Base-by-base conservation (phyloP, 2,888 invertebrate species). In the Amblyjoppa proteus region DNA sequence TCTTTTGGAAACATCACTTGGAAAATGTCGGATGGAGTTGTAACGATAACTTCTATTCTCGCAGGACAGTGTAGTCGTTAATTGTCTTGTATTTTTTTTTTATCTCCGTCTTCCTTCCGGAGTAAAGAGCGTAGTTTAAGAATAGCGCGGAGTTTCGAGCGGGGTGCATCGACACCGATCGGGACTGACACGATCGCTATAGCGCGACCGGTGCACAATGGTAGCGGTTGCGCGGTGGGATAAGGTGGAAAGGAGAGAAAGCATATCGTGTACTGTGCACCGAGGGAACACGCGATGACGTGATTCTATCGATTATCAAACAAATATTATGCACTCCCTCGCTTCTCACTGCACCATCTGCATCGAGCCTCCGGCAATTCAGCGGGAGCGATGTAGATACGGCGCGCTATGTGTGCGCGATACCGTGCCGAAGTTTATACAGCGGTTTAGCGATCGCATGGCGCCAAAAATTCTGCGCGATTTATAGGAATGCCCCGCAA, bases 231-330 rank as follows among this genome's bases (percentile, higher is more conserved):
- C 34, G 49, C 41, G 53, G 64, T 53, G 25, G 41, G 51, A 74
- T 64, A 64, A 68, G 20, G 49, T 6, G 25, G 75, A 70, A 38
- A 79, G 74, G 58, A 74, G 73, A 73, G 49, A 78, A 71, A 76
- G 34, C 61, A 78, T 74, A 66, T 66, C 53, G 75, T 71, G 83
- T 73, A 83, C 56, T 73, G 76, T 82, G 69, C 64, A 84, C 53
- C 79, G 73, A 49, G 66, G 66, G 85, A 88, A 89, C 92, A 93
- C 92, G 93, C 92, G 92, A 93, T 93, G 91, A 92, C 92, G 92
- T 92, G 93, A 92, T 93, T 91, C 91, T 90, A 93, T 93, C 92
- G 92, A 93, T 93, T 93, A 93, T 92, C 92, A 92, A 92, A 92
- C 92, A 91, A 93, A 93, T 92, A 93, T 93, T 92, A 91, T 93